Evolutionary conservation across 2,113 vertebrate species (phyloP), one percentile per base, ranked within the genome.

Genomic region (Plectropomus leopardus): DNA sequence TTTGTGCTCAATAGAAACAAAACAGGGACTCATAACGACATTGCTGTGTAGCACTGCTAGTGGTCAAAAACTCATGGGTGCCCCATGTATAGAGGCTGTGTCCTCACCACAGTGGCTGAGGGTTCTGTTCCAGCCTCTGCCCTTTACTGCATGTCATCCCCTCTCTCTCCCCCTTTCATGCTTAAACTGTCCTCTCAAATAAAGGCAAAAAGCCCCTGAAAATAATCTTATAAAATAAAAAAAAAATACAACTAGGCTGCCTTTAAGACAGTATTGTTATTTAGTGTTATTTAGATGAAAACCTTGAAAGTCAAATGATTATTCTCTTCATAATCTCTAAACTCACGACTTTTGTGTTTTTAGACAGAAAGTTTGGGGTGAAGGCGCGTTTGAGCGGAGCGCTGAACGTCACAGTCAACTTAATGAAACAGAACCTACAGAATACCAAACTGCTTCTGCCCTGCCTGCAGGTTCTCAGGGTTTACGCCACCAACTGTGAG

Each of bases 361-460:
- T 89, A 99, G 98, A 99, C 93, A 98, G 96, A 88, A 99, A 98
- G 89, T 98, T 99, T 95, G 97, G 97, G 61, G 88, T 98, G 90
- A 99, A 98, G 92, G 97, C 97, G 9, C 96, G 98, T 92, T 92
- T 99, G 90, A 98, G 93, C 61, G 97, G 98, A 65, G 95, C 96
- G 70, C 92, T 99, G 63, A 97, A 94, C 58, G 87, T 98, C 91
- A 96, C 97, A 0, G 44, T 98, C 67, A 97, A 95, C 90, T 93
- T 99, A 79, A 95, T 98, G 81, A 99, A 98, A 90, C 97, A 97
- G 76, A 98, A 97, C 92, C 94, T 97, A 60, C 96, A 97, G 88
- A 98, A 98, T 88, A 78, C 92, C 87, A 98, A 95, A 69, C 92
- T 99, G 57, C 84, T 98, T 84, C 90, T 99, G 73, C 98, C 98